Percentiles rank a stretch among this genome's conserved stretches.
Evolutionary conservation across 2,888 invertebrate genomes (phyloP).

Genomic region (Oscheius sp.): DNA sequence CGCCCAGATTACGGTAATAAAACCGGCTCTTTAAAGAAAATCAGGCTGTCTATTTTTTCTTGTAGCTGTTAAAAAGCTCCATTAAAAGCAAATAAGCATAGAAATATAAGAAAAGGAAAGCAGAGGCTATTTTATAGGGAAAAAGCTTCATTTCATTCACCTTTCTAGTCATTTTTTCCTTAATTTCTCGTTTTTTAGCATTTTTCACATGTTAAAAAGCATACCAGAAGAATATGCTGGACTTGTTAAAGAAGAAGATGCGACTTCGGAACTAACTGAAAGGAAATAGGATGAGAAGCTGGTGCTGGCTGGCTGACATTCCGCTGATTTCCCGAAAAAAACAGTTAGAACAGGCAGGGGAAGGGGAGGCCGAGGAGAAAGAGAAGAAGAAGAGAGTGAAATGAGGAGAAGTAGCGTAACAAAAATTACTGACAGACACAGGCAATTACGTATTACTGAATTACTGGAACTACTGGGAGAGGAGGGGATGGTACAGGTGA

Average conservation of each 20-base stretch:
- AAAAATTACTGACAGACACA: background rate
- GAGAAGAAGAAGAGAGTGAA: background rate
- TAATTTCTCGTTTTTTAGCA: too few species aligned
- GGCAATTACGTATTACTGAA: too few species aligned
- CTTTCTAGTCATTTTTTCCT: background rate
- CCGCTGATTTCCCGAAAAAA: background rate
- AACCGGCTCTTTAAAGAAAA: too few species aligned
- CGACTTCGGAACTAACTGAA: conserved; percentile 24
- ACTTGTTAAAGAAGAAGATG: conserved; percentile 37
- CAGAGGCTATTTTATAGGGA: too few species aligned
- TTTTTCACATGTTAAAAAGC: background rate
- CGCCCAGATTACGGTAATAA: too few species aligned
- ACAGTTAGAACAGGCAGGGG: conserved; percentile 12
- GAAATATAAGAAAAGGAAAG: too few species aligned
- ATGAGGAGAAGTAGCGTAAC: too few species aligned
- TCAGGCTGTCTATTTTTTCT: too few species aligned
- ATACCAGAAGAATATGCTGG: conserved; percentile 40
- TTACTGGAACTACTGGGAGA: background rate
- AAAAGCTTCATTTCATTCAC: background rate
- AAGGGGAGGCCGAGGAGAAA: conserved; percentile 1
- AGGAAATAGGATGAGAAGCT: conserved; percentile 22
- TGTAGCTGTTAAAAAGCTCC: too few species aligned
- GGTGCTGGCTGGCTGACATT: background rate
- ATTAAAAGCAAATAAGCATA: too few species aligned
- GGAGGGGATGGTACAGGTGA: too few species aligned